A percentile compares a stretch with the other conserved stretches of the same genome.
Evolutionary conservation across 2,888 invertebrate genomes (phyloP).

Genomic region (Eurytoma californica): DNA sequence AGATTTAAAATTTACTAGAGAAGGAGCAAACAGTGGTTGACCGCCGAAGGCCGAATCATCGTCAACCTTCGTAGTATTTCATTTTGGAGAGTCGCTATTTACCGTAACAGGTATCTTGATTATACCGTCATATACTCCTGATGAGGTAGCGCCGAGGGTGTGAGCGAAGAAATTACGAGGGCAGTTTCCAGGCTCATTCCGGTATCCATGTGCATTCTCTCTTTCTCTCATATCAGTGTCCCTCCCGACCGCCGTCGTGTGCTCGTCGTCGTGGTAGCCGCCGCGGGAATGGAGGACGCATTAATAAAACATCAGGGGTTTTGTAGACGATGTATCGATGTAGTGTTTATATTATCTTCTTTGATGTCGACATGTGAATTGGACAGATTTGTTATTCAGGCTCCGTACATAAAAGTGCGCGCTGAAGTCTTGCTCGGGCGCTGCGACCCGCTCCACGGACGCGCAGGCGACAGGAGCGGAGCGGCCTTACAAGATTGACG

Average conservation of each 20-base stretch:
- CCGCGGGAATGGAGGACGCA: constrained; percentile 66
- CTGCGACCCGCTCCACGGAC: neutral
- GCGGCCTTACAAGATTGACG: constrained; percentile 49
- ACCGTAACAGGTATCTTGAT: neutral
- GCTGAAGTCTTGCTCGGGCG: constrained; percentile 50
- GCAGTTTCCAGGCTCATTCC: constrained; percentile 13
- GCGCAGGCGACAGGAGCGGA: neutral
- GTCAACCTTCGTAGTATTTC: too few relatives aligned
- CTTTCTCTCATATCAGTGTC: neutral
- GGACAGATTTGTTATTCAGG: constrained; percentile 76
- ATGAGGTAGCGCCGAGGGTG: neutral
- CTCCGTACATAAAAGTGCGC: constrained; percentile 62
- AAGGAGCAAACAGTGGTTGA: too few relatives aligned
- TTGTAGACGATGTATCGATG: constrained; percentile 75
- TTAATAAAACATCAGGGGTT: constrained; percentile 76
- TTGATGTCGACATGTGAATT: constrained; percentile 76
- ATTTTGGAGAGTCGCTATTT: neutral
- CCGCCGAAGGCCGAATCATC: too few relatives aligned
- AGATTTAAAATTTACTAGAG: too few relatives aligned
- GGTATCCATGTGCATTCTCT: neutral
- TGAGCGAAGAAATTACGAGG: constrained; percentile 28
- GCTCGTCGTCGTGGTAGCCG: constrained; percentile 1
- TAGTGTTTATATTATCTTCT: constrained; percentile 76
- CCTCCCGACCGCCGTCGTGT: constrained; percentile 15
- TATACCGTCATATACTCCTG: neutral